These are phyloP conservation scores for Coptotermes formosanus DNA, from an alignment of 1,140 invertebrate genomes.

Conservation along the genomic window DNA sequence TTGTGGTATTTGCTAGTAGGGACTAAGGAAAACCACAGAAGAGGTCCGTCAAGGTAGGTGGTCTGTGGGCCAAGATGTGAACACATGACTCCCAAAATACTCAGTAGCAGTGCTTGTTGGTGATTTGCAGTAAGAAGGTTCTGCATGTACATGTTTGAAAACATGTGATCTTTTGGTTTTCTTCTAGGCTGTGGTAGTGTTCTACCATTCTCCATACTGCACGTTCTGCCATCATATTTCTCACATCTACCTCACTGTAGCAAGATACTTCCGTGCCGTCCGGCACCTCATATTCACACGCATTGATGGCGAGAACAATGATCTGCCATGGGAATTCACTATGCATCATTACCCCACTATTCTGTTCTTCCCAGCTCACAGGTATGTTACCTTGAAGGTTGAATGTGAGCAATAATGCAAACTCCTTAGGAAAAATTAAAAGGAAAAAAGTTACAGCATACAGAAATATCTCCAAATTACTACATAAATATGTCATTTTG, in stretches of 20 bases:
- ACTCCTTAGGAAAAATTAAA: no score
- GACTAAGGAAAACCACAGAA: no score
- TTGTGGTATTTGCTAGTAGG: no score
- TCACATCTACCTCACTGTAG: conserved; percentile 62
- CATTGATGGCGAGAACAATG: conserved; percentile 77
- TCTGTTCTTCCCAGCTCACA: conserved; percentile 67
- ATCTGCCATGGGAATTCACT: conserved; percentile 78
- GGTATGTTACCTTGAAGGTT: conserved; percentile 40
- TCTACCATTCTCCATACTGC: conserved; percentile 69
- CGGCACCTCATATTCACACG: conserved; percentile 60
- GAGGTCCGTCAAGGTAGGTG: no score
- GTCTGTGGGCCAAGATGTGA: no score
- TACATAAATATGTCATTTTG: no score
- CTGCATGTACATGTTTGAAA: background rate
- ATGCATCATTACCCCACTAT: conserved; percentile 72
- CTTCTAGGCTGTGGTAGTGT: conserved; percentile 66
- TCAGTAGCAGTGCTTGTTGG: background rate
- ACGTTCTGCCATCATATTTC: conserved; percentile 68
- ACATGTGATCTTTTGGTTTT: conserved; percentile 25
- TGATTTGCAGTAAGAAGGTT: background rate
- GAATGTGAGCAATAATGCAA: no score
- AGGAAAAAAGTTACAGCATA: no score
- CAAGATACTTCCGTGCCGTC: conserved; percentile 59
- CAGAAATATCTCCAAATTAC: no score
- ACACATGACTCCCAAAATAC: no score